Percentiles rank a stretch among this genome's conserved stretches.
phyloP scores from a whole-genome alignment of 2,797 vertebrate genomes.

The Urocyon cinereoargenteus region DNA sequence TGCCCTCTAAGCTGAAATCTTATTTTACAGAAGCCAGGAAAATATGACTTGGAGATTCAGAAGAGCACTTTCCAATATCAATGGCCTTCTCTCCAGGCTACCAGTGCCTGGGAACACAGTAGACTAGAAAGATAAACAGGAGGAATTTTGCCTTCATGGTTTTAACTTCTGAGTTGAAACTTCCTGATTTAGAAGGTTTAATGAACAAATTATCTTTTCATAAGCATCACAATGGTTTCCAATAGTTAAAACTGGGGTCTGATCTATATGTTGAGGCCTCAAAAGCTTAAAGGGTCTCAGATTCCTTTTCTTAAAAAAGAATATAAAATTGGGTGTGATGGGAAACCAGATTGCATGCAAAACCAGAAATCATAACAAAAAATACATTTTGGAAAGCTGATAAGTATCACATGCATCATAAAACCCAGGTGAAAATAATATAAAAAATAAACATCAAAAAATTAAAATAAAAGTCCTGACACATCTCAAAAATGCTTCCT shows the following conservation, averaged over 20 bases:
- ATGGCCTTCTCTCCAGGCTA: neutral
- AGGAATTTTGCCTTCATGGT: neutral
- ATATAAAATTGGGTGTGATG: neutral
- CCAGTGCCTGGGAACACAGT: neutral
- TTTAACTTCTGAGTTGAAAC: neutral
- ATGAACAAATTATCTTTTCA: neutral
- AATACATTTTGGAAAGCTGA: neutral
- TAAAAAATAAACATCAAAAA: neutral
- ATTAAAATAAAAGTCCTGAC: neutral
- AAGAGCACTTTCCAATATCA: neutral
- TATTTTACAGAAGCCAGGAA: slow-evolving; percentile 55
- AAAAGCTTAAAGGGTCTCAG: neutral
- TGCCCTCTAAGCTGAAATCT: slow-evolving; percentile 17
- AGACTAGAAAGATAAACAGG: neutral
- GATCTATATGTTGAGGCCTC: neutral
- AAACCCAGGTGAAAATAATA: neutral
- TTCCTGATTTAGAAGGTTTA: neutral
- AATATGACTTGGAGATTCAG: slow-evolving; percentile 10
- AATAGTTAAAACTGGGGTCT: neutral
- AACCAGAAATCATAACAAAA: neutral
- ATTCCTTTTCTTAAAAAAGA: neutral
- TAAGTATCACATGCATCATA: neutral
- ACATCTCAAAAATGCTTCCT: neutral
- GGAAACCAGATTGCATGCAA: neutral
- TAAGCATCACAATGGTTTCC: neutral